Conservation (phyloP, 2,888 invertebrate genomes). For the Prosapia bicincta region DNA sequence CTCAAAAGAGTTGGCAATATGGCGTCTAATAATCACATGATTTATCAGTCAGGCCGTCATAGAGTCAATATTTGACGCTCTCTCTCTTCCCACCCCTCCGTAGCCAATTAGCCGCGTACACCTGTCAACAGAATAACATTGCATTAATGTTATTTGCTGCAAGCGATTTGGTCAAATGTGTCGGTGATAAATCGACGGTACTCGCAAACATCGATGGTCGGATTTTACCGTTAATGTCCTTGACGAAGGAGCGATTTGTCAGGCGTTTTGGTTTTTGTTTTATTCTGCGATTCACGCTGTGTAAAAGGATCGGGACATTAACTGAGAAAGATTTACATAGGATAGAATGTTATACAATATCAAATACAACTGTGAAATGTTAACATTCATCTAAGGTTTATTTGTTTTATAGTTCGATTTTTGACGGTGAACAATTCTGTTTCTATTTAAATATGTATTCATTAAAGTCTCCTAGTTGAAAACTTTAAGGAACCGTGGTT, state of each 20-base stretch:
- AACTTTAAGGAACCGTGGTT: no score
- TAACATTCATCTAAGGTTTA: no score
- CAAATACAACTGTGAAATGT: no score
- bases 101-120: slow-evolving; percentile 15
- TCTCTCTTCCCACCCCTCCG: slow-evolving; percentile 1
- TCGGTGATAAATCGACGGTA: neutral
- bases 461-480: no score
- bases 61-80: slow-evolving; percentile 23
- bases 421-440: no score
- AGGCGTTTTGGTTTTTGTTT: neutral
- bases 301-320: no score
- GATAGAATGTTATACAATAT: no score
- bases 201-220: neutral
- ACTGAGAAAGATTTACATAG: no score
- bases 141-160: slow-evolving; percentile 2
- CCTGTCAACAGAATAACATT: slow-evolving; percentile 23
- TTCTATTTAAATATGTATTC: no score
- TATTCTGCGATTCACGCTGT: no score
- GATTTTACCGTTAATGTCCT: neutral
- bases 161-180: neutral
- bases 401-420: no score
- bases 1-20: neutral
- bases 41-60: slow-evolving; percentile 21
- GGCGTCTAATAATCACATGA: slow-evolving; percentile 11
- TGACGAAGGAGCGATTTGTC: neutral